These are phyloP conservation scores for Gari tellinella DNA, from an alignment of 2,888 invertebrate genomes.

Conservation along the genomic window DNA sequence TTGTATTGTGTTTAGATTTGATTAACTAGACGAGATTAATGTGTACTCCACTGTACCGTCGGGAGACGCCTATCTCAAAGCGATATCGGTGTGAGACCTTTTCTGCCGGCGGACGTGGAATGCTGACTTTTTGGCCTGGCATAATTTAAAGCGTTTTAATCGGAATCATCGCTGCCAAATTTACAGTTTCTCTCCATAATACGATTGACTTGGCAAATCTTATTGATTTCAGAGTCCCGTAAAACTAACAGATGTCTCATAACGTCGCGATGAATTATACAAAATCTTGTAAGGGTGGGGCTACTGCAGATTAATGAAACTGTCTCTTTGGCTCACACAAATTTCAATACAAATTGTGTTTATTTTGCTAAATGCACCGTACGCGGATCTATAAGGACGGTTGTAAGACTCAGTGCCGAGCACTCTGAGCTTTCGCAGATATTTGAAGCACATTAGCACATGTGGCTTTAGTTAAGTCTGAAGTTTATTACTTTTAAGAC, in stretches of 20 bases:
- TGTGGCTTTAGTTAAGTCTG: no score
- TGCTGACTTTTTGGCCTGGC: slow-evolving; percentile 49
- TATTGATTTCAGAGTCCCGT: slow-evolving; percentile 65
- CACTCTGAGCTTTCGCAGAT: no score
- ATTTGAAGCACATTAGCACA: no score
- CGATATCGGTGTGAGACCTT: no score
- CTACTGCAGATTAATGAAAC: slow-evolving; percentile 53
- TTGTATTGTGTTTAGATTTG: no score
- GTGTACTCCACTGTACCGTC: no score
- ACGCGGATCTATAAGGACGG: background rate
- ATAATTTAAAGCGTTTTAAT: slow-evolving; percentile 75
- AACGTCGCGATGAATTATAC: slow-evolving; percentile 62
- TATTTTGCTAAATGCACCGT: slow-evolving; percentile 52
- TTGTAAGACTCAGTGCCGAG: background rate
- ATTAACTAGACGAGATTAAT: no score
- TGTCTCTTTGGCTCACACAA: slow-evolving; percentile 28
- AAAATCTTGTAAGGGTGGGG: slow-evolving; percentile 65
- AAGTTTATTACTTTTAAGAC: no score
- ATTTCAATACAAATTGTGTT: slow-evolving; percentile 60
- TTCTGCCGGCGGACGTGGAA: background rate
- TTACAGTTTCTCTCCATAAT: slow-evolving; percentile 66
- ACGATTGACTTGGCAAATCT: slow-evolving; percentile 69
- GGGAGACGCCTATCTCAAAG: no score
- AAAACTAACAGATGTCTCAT: slow-evolving; percentile 71
- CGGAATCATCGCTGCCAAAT: slow-evolving; percentile 63